These are phyloP conservation scores for Phyllotis vaccarum DNA, from an alignment of 2,797 vertebrate species.

Conservation along the genomic window DNA sequence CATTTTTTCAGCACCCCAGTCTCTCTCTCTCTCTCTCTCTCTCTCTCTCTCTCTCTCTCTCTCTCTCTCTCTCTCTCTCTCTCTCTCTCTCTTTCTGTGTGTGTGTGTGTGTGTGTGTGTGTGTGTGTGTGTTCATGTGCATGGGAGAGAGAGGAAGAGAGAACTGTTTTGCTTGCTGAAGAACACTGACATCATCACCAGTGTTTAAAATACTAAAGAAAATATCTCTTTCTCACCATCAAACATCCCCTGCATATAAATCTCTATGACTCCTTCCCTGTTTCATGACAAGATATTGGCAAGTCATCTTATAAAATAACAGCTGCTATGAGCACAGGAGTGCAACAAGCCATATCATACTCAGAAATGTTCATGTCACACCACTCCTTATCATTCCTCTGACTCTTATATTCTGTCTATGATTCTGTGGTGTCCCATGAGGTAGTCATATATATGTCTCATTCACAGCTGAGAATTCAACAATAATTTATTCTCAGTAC, in stretches of 20 bases:
- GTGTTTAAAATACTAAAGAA: neutral
- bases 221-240: neutral
- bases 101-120: neutral
- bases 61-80: too few relatives aligned
- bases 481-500: neutral
- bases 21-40: too few relatives aligned
- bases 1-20: too few relatives aligned
- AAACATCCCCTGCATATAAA: too few relatives aligned
- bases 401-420: neutral
- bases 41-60: too few relatives aligned
- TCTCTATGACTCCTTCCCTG: neutral
- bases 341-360: too few relatives aligned
- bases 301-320: neutral
- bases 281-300: neutral
- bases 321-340: neutral
- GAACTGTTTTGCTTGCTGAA: neutral
- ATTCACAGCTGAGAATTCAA: neutral
- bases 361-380: neutral
- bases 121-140: neutral
- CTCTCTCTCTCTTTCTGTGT: too few relatives aligned
- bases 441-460: neutral
- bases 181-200: neutral
- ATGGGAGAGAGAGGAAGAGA: neutral
- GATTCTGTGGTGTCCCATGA: neutral
- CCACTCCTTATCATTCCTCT: neutral